Percentiles rank a stretch among this genome's conserved stretches.
These are phyloP conservation scores for Temnothorax curvispinosus DNA, from an alignment of 1,140 invertebrate genomes.

Conservation along the genomic window DNA sequence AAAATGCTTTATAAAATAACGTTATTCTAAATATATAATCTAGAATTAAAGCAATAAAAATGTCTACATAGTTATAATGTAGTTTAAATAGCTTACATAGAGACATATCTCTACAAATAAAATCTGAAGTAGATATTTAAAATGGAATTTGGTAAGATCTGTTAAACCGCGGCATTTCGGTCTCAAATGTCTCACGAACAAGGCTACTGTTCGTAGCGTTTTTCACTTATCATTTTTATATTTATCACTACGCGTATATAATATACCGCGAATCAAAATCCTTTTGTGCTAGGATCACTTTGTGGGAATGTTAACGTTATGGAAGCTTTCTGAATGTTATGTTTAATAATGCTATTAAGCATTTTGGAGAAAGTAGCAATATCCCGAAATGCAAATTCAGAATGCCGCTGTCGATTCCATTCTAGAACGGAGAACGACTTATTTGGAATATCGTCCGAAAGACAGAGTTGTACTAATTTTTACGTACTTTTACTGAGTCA, in stretches of 20 bases:
- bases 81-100: conserved; percentile 20
- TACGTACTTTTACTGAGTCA: conserved; percentile 75
- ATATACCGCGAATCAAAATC: conserved; percentile 17
- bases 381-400: conserved; percentile 22
- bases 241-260: conserved; percentile 11
- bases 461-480: conserved; percentile 64
- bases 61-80: conserved; percentile 1
- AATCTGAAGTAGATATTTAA: conserved; percentile 22
- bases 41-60: conserved; percentile 41
- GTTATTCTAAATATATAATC: conserved; percentile 5
- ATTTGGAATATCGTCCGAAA: conserved; percentile 59
- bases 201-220: not conserved
- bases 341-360: conserved; percentile 30
- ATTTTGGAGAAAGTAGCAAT: conserved; percentile 16
- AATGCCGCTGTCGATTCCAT: not conserved
- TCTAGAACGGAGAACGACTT: conserved; percentile 36
- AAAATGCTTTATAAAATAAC: conserved; percentile 19
- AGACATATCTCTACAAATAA: conserved; percentile 5
- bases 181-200: conserved; percentile 30
- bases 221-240: not conserved
- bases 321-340: conserved; percentile 31
- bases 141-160: not conserved
- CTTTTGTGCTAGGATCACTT: conserved; percentile 25
- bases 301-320: conserved; percentile 49
- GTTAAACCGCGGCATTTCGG: not conserved